A percentile compares a stretch with the other conserved stretches of the same genome.
Evolutionary conservation across 2,888 invertebrate genomes (phyloP).

Genomic region (Ectemnius cavifrons): DNA sequence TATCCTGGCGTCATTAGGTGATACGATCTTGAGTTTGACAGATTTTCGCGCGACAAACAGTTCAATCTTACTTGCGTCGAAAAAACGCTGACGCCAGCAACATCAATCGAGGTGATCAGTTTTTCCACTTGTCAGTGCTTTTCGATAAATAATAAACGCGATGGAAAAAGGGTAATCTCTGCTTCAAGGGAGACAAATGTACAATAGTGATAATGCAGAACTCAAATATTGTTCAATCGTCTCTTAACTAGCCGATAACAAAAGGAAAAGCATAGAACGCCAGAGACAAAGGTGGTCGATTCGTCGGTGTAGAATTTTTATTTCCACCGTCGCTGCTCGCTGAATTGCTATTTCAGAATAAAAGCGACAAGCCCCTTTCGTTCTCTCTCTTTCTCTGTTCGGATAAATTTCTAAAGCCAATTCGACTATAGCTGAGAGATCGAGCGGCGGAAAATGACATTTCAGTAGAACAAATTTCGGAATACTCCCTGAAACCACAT

Average conservation of each 20-base stretch:
- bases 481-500: slow-evolving; percentile 28
- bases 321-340: not conserved
- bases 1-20: not conserved
- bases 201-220: too few species aligned
- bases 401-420: slow-evolving; percentile 64
- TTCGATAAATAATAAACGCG: too few species aligned
- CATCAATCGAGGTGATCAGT: too few species aligned
- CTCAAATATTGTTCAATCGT: too few species aligned
- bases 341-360: slow-evolving; percentile 40
- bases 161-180: too few species aligned
- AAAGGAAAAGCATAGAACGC: not conserved
- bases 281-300: not conserved
- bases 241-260: not conserved
- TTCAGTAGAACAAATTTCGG: slow-evolving; percentile 40
- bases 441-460: slow-evolving; percentile 40
- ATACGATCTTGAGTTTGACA: slow-evolving; percentile 1
- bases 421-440: slow-evolving; percentile 52
- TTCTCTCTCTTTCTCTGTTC: slow-evolving; percentile 27
- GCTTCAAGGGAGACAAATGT: too few species aligned
- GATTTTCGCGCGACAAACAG: not conserved
- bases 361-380: slow-evolving; percentile 56
- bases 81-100: too few species aligned
- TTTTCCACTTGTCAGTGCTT: too few species aligned
- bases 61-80: not conserved
- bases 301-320: too few species aligned